Evolutionary conservation across 2,113 vertebrate species (phyloP).

Genomic region (Campylomormyrus numenius): DNA sequence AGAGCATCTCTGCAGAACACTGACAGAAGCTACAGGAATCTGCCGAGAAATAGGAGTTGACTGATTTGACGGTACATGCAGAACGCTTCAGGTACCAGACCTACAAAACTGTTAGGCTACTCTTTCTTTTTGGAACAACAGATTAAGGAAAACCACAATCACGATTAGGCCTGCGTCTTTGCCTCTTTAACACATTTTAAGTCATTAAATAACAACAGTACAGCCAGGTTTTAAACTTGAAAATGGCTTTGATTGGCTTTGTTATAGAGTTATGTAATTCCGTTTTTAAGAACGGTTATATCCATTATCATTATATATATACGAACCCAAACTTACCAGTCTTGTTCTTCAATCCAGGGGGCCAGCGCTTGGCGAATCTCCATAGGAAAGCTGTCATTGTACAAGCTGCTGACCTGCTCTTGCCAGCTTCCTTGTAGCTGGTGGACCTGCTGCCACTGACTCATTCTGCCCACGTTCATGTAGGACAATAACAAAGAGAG

Average conservation of each 20-base stretch:
- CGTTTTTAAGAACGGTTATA: background rate
- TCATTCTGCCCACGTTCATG: slow-evolving; percentile 63
- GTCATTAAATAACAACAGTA: background rate
- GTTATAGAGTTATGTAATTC: background rate
- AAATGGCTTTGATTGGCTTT: background rate
- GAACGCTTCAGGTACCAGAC: background rate
- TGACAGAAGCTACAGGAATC: background rate
- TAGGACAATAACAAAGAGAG: background rate
- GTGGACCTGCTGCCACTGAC: slow-evolving; percentile 94
- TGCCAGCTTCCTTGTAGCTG: slow-evolving; percentile 86
- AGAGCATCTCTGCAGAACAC: background rate
- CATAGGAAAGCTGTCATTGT: slow-evolving; percentile 96
- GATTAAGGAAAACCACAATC: background rate
- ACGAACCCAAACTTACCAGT: slow-evolving; percentile 70
- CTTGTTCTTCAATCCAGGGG: slow-evolving; percentile 88
- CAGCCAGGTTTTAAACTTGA: background rate
- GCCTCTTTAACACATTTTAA: background rate
- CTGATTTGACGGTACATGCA: background rate
- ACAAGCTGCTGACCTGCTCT: slow-evolving; percentile 91
- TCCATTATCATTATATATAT: background rate
- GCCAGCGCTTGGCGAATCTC: slow-evolving; percentile 86
- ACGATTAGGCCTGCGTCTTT: background rate
- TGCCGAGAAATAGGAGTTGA: background rate
- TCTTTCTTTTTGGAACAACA: background rate
- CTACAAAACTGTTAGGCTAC: background rate